Conservation (phyloP, 2,888 invertebrate species). For the Agrotis ipsilon region DNA sequence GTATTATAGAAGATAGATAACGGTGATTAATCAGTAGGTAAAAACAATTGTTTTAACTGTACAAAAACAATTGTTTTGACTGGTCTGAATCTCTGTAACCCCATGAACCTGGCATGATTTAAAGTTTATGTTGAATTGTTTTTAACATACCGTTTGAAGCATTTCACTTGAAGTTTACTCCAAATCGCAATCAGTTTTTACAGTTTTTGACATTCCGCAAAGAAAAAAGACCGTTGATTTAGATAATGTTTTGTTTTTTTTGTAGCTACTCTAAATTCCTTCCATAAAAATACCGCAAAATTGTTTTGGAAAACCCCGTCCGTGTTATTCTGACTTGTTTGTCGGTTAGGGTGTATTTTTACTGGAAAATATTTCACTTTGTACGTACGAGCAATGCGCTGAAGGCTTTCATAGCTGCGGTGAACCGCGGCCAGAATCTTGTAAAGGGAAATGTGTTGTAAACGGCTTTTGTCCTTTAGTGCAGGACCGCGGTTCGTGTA, state of each 20-base stretch:
- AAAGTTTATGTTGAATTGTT: neutral
- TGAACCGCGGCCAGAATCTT: constrained; percentile 48
- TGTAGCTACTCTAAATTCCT: too few species aligned
- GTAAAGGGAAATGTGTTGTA: constrained; percentile 53
- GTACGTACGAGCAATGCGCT: constrained; percentile 38
- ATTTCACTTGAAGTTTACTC: too few species aligned
- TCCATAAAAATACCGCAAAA: neutral
- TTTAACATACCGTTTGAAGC: neutral
- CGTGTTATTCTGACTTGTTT: constrained; percentile 18
- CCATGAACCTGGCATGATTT: neutral
- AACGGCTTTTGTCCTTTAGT: constrained; percentile 49
- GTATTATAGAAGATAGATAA: too few species aligned
- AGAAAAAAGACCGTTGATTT: too few species aligned
- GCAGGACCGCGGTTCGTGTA: constrained; percentile 37
- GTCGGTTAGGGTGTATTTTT: constrained; percentile 33
- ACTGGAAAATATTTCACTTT: constrained; percentile 56
- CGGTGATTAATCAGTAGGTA: too few species aligned
- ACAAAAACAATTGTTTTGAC: too few species aligned
- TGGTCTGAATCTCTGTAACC: neutral
- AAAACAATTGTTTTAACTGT: too few species aligned
- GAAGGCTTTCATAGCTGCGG: constrained; percentile 56
- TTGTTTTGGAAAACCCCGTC: constrained; percentile 21
- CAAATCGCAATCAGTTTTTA: too few species aligned
- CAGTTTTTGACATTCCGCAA: too few species aligned
- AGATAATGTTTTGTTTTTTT: too few species aligned